Conservation (phyloP, 2,797 vertebrate genomes). For the Halcyon leucocephala region DNA sequence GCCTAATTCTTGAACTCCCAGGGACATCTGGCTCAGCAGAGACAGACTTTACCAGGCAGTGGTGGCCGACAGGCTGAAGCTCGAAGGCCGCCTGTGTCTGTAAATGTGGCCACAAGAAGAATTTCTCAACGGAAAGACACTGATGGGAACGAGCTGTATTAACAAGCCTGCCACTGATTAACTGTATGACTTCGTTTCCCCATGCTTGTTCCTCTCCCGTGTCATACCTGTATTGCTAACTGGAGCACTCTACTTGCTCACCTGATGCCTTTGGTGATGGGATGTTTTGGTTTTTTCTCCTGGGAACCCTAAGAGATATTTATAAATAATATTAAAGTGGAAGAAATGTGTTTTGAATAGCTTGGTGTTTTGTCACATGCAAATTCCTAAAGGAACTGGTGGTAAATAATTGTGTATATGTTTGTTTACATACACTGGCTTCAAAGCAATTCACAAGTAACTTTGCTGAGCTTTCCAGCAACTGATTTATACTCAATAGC, state of each 20-base stretch:
- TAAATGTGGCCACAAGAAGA: background rate
- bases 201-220: background rate
- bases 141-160: background rate
- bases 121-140: background rate
- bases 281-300: background rate
- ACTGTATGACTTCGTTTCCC: background rate
- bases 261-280: background rate
- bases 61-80: background rate
- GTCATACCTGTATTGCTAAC: background rate
- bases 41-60: background rate
- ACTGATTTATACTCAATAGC: background rate
- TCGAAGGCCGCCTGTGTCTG: background rate
- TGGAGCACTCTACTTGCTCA: background rate
- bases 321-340: background rate
- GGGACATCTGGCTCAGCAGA: background rate
- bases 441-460: background rate
- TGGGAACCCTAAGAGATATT: background rate
- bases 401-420: background rate
- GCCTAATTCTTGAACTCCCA: background rate
- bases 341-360: background rate
- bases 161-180: background rate
- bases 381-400: background rate
- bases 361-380: background rate
- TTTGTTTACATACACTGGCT: background rate
- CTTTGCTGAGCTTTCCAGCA: background rate